Evolutionary conservation across 2,113 vertebrate genomes (phyloP).

Genomic region (Reinhardtius hippoglossoides): DNA sequence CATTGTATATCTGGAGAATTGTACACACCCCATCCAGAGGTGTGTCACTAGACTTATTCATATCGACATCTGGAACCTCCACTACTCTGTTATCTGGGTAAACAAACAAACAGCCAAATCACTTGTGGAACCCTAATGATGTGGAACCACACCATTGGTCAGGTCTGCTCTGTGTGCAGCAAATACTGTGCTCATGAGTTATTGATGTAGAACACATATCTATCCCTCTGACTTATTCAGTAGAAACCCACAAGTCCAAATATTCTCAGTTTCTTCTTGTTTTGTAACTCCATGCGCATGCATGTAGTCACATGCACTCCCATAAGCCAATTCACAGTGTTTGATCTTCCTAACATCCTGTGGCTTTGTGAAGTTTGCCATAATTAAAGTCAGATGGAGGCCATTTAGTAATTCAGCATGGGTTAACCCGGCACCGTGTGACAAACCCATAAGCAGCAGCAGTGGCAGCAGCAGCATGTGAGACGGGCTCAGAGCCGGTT

Average conservation of each 20-base stretch:
- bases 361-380: slow-evolving; percentile 41
- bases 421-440: slow-evolving; percentile 52
- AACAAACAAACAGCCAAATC: slow-evolving; percentile 24
- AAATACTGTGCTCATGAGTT: slow-evolving; percentile 24
- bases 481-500: slow-evolving; percentile 44
- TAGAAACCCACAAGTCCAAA: slow-evolving; percentile 4
- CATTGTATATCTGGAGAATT: background rate
- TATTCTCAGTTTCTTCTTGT: slow-evolving; percentile 1
- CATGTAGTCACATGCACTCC: background rate
- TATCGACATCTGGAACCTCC: slow-evolving; percentile 1
- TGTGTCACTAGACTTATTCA: background rate
- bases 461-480: slow-evolving; percentile 39
- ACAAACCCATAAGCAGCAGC: slow-evolving; percentile 36
- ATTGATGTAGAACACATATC: background rate
- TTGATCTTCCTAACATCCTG: slow-evolving; percentile 56
- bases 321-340: slow-evolving; percentile 7
- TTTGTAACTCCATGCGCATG: slow-evolving; percentile 9
- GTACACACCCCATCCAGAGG: background rate
- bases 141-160: background rate
- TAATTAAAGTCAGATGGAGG: slow-evolving; percentile 62
- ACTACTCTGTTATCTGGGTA: slow-evolving; percentile 16
- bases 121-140: background rate
- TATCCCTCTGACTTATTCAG: background rate
- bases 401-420: slow-evolving; percentile 37
- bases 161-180: slow-evolving; percentile 4